Evolutionary conservation across 2,113 vertebrate genomes (phyloP).

Genomic region (Perognathus longimembris): DNA sequence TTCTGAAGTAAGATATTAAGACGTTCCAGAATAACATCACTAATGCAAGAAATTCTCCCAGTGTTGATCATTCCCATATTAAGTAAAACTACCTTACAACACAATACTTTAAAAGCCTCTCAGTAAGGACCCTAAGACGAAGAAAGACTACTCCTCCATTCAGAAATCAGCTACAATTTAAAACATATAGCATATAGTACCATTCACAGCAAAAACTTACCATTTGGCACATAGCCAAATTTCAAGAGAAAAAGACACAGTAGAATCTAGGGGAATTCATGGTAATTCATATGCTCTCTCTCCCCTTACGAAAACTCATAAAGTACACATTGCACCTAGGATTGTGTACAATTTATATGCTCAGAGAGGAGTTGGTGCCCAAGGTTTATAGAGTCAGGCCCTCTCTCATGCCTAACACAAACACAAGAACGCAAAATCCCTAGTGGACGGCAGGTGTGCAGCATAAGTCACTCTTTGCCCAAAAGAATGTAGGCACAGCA

Average conservation of each 20-base stretch:
- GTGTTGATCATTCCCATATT: not conserved
- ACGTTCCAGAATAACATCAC: not conserved
- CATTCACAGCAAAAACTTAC: not conserved
- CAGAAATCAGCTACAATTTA: not conserved
- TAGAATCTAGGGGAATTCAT: not conserved
- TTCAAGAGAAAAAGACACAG: not conserved
- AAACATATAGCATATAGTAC: not conserved
- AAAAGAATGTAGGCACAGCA: not conserved
- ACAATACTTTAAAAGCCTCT: not conserved
- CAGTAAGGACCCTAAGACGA: not conserved
- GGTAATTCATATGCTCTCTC: too few relatives aligned
- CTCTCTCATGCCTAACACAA: not conserved
- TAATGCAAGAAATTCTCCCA: not conserved
- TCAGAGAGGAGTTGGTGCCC: not conserved
- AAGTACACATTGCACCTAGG: not conserved
- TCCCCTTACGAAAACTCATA: not conserved
- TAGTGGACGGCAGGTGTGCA: not conserved
- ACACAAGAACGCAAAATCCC: not conserved
- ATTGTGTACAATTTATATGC: not conserved
- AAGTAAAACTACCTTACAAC: constrained; percentile 45
- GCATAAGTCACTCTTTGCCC: not conserved
- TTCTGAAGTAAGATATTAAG: constrained; percentile 26
- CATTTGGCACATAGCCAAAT: not conserved
- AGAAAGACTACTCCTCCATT: not conserved
- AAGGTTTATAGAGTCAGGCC: not conserved